Base-by-base conservation (phyloP, 2,888 invertebrate species). In the Tenthredo mesomela region DNA sequence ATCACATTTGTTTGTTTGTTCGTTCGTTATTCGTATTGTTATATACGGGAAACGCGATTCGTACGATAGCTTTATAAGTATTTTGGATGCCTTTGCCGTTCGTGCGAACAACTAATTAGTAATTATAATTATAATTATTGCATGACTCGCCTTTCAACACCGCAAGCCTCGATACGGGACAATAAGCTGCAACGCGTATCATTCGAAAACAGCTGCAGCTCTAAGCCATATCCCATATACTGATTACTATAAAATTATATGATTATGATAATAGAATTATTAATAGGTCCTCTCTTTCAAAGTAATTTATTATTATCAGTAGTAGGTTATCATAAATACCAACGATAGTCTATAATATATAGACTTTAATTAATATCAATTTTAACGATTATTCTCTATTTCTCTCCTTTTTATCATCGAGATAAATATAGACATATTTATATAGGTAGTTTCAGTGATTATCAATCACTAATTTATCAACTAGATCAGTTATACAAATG, bases 71-170 rank as follows among this genome's bases (percentile, higher is more conserved):
- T 77, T 77, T 77, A 33, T 50, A 77, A 77, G 77, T 33, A 77
- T 77, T 54, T 77, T 77, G 7, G 77, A 77, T 77, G 77, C 77
- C 54, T 77, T 58, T 80, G 80, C 80, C 33, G 80, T 37, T 58
- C 33, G 18, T 25, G 29, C 77, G 25, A 77, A 77, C 77, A 33
- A 77, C 21, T 73, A 80, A 61, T 80, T 77, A 77, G 25, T 54
- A n/a, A 73, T 73, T 73, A 73, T 37, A 37, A 37, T 37, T 37
- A 37, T 40, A n/a, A 33, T 54, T 50, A 29, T 50, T 54, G 77
- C 77, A 77, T 77, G 77, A 77, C 77, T 77, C 77, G 54, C 77
- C 50, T 77, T 77, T 50, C n/a, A 80, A 80, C 33, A 80, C 80
- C 58, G 61, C 61, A 61, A 58, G 61, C 80, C 80, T 80, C 61